Evolutionary conservation across 2,797 vertebrate genomes (phyloP), one percentile per base, ranked within the genome.

Genomic region (Ptychadena robeensis): DNA sequence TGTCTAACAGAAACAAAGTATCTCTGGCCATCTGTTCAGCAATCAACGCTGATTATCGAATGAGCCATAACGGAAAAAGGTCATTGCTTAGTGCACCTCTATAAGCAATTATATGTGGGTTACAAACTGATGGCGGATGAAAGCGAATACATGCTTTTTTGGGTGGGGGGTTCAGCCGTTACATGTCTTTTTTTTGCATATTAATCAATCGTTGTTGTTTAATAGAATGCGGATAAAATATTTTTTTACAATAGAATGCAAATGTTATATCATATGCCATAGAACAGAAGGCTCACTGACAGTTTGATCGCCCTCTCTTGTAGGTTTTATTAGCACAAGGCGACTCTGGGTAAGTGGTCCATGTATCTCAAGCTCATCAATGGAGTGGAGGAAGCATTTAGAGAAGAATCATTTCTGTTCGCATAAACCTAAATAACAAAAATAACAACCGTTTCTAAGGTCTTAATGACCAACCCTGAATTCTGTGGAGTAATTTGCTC

Each of bases 21-120:
- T 69, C 63, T 66, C 28, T 15, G 8, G 70, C 82, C 76, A 84
- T 79, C 82, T 84, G 82, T 79, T 65, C 82, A 25, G 76, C 76
- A 84, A 84, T 84, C 82, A 84, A 77, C 27, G 37, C 28, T 48
- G 76, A 84, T 84, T 72, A 84, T 68, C 34, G 40, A 80, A 32
- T 38, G 35, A 44, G 48, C 63, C 66, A 44, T 63, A 28, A 79
- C 35, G 76, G 69, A 28, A 73, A 53, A 66, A 79, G 77, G 82
- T 80, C 82, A 74, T 37, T 34, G 18, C 40, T 61, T 73, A 38
- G 61, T 40, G 76, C 77, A 38, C 82, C 44, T 83, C 74, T 65
- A 27, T n/a, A 35, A 57, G 61, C 72, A 80, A 84, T 84, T 84
- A 84, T 14, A 61, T 25, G 61, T 44, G 74, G 72, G 64, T 74